Base-by-base conservation (phyloP, 2,888 invertebrate species). In the Amiota mariae region DNA sequence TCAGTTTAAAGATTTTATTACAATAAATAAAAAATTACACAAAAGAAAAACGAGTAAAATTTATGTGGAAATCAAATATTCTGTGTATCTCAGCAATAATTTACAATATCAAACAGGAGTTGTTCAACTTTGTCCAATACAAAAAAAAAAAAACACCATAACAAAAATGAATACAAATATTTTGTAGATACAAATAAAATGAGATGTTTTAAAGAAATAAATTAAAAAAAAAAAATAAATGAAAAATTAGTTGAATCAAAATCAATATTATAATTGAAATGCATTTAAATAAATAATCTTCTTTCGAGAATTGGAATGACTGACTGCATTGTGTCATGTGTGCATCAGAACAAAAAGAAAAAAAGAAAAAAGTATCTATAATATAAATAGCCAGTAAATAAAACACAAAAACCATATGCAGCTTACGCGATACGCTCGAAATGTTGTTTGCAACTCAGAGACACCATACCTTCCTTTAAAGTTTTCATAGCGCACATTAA, bases 1-100 rank as follows among this genome's bases (percentile, higher is more conserved):
- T 85, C 84, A 74, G 74, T 77, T 72, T 75, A 75, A 79, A 77
- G 80, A 83, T 87, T 78, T 76, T 84, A 82, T 85, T 83, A 82
- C 81, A 82, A 77, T 71, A 73, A 80, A 76, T 57, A 75, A 75
- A 76, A 75, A 73, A 68, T 74, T 73, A 74, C 63, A 47, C 24
- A 64, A 63, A 63, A 64, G 18, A 36, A 6, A 24, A 63, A 63
- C 54, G n/a, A 8, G n/a, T n/a, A 54, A 54, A n/a, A n/a, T 54
- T 46, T n/a, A 15, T 56, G 73, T 72, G 13, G 13, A 51, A 59
- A 36, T 63, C 68, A 66, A 51, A 54, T 72, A 75, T 74, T 67
- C 61, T 70, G 57, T 74, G 74, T 73, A 66, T 82, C 75, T 82
- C 82, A 82, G 82, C 82, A 79, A 68, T 8, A 15, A 59, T 10